Evolutionary conservation across 2,113 vertebrate genomes (phyloP).

Genomic region (Nestor notabilis): DNA sequence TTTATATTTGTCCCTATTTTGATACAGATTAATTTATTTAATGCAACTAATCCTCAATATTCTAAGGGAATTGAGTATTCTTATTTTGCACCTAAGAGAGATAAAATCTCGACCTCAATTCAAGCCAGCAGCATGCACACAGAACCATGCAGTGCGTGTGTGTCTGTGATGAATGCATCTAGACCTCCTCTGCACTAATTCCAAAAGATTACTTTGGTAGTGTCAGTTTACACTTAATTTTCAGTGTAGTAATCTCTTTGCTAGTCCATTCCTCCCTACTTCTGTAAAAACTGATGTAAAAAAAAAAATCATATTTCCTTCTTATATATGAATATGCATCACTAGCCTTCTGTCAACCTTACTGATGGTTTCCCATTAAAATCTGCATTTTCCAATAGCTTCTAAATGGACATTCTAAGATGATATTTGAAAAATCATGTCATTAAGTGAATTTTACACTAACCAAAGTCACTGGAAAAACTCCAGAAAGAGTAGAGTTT

Average conservation of each 20-base stretch:
- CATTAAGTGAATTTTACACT: neutral
- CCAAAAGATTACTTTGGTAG: neutral
- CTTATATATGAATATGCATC: neutral
- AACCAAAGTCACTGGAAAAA: neutral
- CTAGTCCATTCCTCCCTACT: neutral
- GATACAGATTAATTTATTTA: neutral
- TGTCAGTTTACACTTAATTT: neutral
- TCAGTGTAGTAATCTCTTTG: neutral
- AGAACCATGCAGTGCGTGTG: neutral
- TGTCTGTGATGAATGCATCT: neutral
- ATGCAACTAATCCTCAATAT: neutral
- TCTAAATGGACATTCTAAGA: neutral
- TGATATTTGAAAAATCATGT: neutral
- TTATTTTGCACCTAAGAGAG: neutral
- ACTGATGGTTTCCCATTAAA: neutral
- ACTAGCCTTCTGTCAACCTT: neutral
- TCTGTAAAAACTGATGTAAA: neutral
- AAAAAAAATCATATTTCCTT: neutral
- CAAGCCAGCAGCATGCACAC: neutral
- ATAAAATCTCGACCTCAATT: neutral
- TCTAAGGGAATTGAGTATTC: neutral
- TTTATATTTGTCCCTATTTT: neutral
- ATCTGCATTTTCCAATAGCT: neutral
- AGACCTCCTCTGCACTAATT: neutral
- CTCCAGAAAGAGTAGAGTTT: neutral